Conservation (phyloP, 2,113 vertebrate species). For the Calidris pugnax region DNA sequence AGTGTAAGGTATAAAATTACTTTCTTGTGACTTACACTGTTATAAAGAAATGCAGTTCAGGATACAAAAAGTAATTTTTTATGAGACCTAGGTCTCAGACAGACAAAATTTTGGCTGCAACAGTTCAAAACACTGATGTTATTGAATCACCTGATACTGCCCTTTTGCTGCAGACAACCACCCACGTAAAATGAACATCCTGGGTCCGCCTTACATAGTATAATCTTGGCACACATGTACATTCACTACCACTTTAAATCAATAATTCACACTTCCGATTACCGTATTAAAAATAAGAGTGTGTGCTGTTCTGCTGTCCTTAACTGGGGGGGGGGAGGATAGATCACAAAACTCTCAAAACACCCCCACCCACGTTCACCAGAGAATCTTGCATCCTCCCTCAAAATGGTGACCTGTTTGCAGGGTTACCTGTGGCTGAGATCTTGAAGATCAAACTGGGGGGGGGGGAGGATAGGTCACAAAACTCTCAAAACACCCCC, state of each 20-base stretch:
- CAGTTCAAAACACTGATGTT: not conserved
- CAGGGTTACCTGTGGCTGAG: rapidly evolving
- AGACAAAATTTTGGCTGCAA: not conserved
- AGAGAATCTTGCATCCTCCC: not conserved
- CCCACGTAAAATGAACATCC: not conserved
- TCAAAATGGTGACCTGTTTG: not conserved
- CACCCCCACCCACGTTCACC: not conserved
- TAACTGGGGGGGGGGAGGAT: too few relatives aligned
- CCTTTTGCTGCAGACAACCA: not conserved
- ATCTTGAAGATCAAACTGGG: not conserved
- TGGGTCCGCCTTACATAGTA: not conserved
- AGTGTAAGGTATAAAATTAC: not conserved
- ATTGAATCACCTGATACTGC: not conserved
- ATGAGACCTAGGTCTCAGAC: not conserved
- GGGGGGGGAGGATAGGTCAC: too few relatives aligned
- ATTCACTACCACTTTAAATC: not conserved
- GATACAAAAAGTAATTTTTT: not conserved
- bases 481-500: too few relatives aligned
- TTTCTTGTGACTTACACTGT: not conserved
- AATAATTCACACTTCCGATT: not conserved
- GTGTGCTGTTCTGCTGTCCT: not conserved
- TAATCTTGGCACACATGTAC: not conserved
- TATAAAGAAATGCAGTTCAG: not conserved
- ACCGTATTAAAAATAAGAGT: not conserved
- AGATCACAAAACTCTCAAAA: not conserved